Evolutionary conservation across 2,888 invertebrate genomes (phyloP), one percentile per base, ranked within the genome.

Genomic region (Clistopyga incitator): DNA sequence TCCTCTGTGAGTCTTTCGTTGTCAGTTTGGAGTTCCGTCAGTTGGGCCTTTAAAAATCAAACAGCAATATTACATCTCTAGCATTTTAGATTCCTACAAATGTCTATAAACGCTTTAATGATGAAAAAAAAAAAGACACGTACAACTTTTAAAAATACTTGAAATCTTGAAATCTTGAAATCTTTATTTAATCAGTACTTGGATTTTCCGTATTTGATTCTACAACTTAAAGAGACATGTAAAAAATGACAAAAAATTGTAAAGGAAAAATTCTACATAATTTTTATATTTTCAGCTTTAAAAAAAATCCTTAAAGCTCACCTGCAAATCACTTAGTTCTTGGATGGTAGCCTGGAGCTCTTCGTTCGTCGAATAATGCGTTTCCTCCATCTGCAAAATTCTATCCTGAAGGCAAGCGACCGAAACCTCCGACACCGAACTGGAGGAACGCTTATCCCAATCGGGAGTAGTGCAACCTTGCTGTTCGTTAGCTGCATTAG

Each of bases 301-400:
- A 50, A 50, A 50, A 18, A 15, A 94, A 20, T 93, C 88, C 38
- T 94, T 78, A 93, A 92, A 61, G 94, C 93, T 94, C 86, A 94
- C 94, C 93, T 98, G 98, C 52, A 98, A 94, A 93, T 98, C 98
- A 11, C 98, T 97, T 84, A 98, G 94, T 94, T 99, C 98, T 88
- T 98, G 98, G 65, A 99, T 94, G 0, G 98, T 99, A 0, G 98
- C 98, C 94, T 98, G 98, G 6, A 98, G 94, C 93, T 98, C 98
- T 93, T 98, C 98, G 92, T 97, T 97, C 80, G 98, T 98, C 85
- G 98, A 98, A 92, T 91, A 95, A 92, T 98, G 97, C 20, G 97
- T 97, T 93, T 98, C 98, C 92, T 98, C 97, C 97, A 98, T 98
- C 94, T 98, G 97, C 92, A 97, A 95, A 89, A 98, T 98, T 91